These are phyloP conservation scores for Lycaon pictus DNA, from an alignment of 2,113 vertebrate species.

Conservation along the genomic window DNA sequence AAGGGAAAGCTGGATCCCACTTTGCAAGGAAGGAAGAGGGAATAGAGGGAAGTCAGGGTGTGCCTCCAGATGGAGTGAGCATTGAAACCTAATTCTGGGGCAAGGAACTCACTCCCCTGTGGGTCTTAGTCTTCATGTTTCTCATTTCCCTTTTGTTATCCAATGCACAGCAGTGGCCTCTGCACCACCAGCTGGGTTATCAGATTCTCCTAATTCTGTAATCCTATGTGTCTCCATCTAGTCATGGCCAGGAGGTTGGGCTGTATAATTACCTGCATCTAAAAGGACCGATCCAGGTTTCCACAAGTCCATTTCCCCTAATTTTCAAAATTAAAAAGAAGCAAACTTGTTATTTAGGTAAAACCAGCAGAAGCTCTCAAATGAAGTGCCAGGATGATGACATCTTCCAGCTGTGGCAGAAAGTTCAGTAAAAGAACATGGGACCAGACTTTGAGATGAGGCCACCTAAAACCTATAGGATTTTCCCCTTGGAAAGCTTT, in stretches of 20 bases:
- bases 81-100: too few relatives aligned
- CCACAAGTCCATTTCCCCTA: slow-evolving; percentile 89
- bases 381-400: not conserved
- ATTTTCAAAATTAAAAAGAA: slow-evolving; percentile 86
- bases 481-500: not conserved
- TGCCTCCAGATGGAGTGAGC: not conserved
- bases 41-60: not conserved
- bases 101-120: not conserved
- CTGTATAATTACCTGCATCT: slow-evolving; percentile 90
- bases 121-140: not conserved
- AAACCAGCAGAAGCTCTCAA: not conserved
- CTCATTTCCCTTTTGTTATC: not conserved
- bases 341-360: slow-evolving; percentile 68
- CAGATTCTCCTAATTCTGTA: not conserved
- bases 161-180: not conserved
- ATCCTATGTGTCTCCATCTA: not conserved
- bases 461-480: not conserved
- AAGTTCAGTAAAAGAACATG: not conserved
- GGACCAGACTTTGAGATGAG: not conserved
- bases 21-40: not conserved
- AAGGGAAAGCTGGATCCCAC: not conserved
- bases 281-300: slow-evolving; percentile 89
- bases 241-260: not conserved
- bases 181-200: not conserved
- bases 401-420: not conserved